phyloP scores from a whole-genome alignment of 2,113 vertebrate genomes.

The Ammodytes marinus region DNA sequence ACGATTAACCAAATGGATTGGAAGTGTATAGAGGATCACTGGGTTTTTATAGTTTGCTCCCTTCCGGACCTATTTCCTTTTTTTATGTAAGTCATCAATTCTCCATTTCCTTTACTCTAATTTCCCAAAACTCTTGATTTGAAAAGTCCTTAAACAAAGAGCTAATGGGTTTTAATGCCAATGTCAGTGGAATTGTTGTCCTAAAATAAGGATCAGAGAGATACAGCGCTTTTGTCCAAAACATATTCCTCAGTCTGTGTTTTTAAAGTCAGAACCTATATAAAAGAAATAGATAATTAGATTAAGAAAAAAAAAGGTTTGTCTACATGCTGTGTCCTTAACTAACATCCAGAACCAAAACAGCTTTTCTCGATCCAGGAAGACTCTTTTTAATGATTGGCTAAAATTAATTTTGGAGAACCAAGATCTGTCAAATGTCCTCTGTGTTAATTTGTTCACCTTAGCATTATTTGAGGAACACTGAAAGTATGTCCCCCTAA shows the following conservation, averaged over 20 bases:
- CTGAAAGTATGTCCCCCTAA: too few species aligned
- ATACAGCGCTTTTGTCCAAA: too few species aligned
- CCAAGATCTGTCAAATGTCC: background rate
- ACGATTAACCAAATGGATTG: slow-evolving; percentile 58
- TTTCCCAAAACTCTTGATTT: background rate
- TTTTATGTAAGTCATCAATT: slow-evolving; percentile 25
- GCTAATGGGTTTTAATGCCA: background rate
- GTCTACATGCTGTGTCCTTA: too few species aligned
- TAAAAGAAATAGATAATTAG: too few species aligned
- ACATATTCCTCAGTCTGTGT: too few species aligned
- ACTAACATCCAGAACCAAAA: too few species aligned
- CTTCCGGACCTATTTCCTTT: slow-evolving; percentile 37
- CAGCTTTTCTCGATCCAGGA: too few species aligned
- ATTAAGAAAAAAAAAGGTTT: too few species aligned
- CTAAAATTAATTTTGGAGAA: background rate
- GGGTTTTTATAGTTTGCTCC: slow-evolving; percentile 56
- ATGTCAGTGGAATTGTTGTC: background rate
- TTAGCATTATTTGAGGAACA: too few species aligned
- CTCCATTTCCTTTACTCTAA: slow-evolving; percentile 8
- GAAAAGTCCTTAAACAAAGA: background rate
- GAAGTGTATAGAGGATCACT: slow-evolving; percentile 40
- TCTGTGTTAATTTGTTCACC: background rate
- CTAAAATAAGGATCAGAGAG: background rate
- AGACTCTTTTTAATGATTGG: background rate
- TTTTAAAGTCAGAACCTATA: too few species aligned